phyloP scores from a whole-genome alignment of 2,113 vertebrate genomes.

The Verasper variegatus region DNA sequence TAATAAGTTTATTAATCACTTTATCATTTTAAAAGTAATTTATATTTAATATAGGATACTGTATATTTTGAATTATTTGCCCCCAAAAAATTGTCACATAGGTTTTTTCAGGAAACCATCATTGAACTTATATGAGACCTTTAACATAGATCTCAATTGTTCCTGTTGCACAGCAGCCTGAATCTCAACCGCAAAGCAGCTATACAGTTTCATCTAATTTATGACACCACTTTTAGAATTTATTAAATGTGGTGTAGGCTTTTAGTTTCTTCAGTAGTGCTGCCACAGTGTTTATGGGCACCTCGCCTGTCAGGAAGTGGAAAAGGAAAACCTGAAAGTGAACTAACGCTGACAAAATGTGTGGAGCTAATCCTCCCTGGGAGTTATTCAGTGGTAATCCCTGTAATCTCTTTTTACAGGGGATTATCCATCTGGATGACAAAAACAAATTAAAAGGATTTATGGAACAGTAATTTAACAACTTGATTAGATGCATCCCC shows the following conservation, averaged over 20 bases:
- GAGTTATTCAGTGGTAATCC: conserved; percentile 70
- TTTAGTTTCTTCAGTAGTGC: no score
- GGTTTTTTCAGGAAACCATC: no score
- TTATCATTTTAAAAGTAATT: no score
- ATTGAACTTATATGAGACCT: no score
- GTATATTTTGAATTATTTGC: no score
- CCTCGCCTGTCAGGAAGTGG: neutral
- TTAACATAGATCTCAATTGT: no score
- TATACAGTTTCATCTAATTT: neutral
- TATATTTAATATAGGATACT: no score
- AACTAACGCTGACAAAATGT: conserved; percentile 41
- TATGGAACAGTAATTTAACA: conserved; percentile 52
- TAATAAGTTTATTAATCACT: no score
- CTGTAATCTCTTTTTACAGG: conserved; percentile 70
- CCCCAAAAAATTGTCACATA: no score
- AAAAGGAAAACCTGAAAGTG: conserved; percentile 63
- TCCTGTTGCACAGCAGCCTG: no score
- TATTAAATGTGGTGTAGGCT: no score
- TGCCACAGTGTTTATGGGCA: neutral
- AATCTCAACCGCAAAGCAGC: no score
- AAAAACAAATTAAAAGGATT: conserved; percentile 74
- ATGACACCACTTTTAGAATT: neutral
- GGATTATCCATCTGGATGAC: conserved; percentile 76
- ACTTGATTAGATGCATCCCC: conserved; percentile 14
- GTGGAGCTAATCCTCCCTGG: conserved; percentile 64